A percentile compares a stretch with the other conserved stretches of the same genome.
These are phyloP conservation scores for Ictalurus punctatus DNA, from an alignment of 2,113 vertebrate species.

Conservation along the genomic window DNA sequence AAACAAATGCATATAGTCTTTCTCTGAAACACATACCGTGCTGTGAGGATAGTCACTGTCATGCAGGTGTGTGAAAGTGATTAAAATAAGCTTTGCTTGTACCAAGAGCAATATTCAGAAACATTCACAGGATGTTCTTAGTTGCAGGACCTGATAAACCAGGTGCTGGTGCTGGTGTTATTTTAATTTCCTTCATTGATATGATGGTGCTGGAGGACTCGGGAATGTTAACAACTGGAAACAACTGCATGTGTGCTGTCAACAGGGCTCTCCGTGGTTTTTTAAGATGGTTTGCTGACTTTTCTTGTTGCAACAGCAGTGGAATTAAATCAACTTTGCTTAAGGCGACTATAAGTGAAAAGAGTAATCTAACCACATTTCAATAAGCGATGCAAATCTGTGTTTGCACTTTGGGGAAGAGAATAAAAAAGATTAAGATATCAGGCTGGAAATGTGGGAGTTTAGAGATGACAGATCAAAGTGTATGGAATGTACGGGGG, in stretches of 20 bases:
- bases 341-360: not conserved
- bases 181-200: slow-evolving; percentile 22
- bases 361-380: slow-evolving; percentile 14
- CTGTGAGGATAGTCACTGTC: not conserved
- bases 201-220: slow-evolving; percentile 10
- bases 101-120: slow-evolving; percentile 14
- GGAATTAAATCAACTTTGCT: slow-evolving; percentile 36
- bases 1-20: not conserved
- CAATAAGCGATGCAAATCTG: not conserved
- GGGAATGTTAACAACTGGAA: slow-evolving; percentile 10
- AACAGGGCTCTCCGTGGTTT: not conserved
- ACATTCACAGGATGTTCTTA: not conserved
- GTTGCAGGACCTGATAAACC: not conserved
- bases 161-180: not conserved
- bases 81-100: slow-evolving; percentile 7
- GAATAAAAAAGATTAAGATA: slow-evolving; percentile 12
- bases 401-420: not conserved
- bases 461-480: slow-evolving; percentile 42
- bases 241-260: slow-evolving; percentile 3
- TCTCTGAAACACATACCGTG: not conserved
- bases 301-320: slow-evolving; percentile 27
- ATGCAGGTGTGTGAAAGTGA: slow-evolving; percentile 17
- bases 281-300: not conserved
- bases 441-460: not conserved
- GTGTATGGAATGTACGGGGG: slow-evolving; percentile 9